Evolutionary conservation across 1,140 invertebrate species (phyloP).

Genomic region (Ceratosolen fusciceps): DNA sequence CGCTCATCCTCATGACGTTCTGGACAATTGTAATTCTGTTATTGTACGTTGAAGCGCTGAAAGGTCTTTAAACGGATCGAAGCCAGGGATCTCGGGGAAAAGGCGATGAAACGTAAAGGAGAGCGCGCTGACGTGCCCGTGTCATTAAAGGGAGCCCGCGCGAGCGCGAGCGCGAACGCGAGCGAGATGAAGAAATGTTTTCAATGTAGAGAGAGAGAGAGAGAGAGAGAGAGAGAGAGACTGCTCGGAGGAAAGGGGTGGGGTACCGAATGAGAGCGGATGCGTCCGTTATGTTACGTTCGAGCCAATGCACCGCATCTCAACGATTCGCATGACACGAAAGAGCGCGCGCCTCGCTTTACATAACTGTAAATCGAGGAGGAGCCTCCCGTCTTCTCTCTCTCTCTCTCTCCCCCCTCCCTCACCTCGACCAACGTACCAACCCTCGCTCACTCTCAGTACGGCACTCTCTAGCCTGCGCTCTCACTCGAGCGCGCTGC

Average conservation of each 20-base stretch:
- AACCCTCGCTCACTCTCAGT: neutral
- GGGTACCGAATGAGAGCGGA: conserved; percentile 13
- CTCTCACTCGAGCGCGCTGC: neutral
- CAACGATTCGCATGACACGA: conserved; percentile 1
- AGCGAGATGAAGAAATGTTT: too few species aligned
- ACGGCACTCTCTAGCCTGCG: neutral
- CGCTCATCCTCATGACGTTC: too few species aligned
- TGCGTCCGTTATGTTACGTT: conserved; percentile 22
- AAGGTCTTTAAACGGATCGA: too few species aligned
- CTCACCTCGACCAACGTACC: neutral
- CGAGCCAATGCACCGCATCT: neutral
- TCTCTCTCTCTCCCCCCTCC: neutral
- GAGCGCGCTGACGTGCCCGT: too few species aligned
- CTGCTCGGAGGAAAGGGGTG: neutral
- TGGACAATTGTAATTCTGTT: too few species aligned
- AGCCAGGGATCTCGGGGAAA: too few species aligned
- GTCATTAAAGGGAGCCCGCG: neutral
- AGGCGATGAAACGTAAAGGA: too few species aligned
- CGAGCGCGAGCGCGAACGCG: too few species aligned
- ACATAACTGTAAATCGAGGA: conserved; percentile 11
- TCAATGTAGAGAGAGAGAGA: too few species aligned
- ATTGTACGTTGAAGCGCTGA: too few species aligned
- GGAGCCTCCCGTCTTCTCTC: neutral
- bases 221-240: neutral
- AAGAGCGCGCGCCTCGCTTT: neutral